Evolutionary conservation across 2,888 invertebrate species (phyloP).

Genomic region (Sphinx pinastri): DNA sequence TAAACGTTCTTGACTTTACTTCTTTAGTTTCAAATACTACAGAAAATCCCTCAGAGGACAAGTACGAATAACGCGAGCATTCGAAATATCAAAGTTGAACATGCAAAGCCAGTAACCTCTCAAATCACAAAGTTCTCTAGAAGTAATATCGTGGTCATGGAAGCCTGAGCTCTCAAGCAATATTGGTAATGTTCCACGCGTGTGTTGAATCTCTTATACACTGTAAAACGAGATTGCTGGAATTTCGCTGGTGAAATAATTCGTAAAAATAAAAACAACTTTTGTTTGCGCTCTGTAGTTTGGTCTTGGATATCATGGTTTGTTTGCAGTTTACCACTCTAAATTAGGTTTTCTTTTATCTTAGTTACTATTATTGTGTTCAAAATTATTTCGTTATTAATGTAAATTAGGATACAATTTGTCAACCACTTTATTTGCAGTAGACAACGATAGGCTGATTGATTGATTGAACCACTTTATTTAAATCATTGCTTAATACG

Average conservation of each 20-base stretch:
- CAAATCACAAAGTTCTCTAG: not conserved
- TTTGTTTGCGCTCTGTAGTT: not conserved
- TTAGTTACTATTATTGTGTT: not conserved
- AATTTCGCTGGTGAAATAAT: not conserved
- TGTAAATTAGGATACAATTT: too few relatives aligned
- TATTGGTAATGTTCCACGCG: slow-evolving; percentile 7
- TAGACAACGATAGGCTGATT: too few relatives aligned
- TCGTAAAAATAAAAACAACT: not conserved
- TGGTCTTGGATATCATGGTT: not conserved
- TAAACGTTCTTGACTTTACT: too few relatives aligned
- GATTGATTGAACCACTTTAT: too few relatives aligned
- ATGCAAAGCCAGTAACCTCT: not conserved
- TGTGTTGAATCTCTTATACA: not conserved
- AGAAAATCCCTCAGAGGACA: too few relatives aligned
- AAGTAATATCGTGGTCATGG: not conserved
- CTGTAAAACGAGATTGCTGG: slow-evolving; percentile 7
- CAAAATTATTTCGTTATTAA: too few relatives aligned
- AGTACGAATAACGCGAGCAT: too few relatives aligned
- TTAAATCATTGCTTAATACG: too few relatives aligned
- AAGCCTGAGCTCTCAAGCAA: not conserved
- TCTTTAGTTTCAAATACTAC: too few relatives aligned
- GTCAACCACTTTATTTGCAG: too few relatives aligned
- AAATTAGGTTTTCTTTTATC: not conserved
- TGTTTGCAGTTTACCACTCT: not conserved
- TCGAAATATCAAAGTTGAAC: not conserved